These are phyloP conservation scores for Lemur catta DNA, from an alignment of 2,797 vertebrate species.

Conservation along the genomic window DNA sequence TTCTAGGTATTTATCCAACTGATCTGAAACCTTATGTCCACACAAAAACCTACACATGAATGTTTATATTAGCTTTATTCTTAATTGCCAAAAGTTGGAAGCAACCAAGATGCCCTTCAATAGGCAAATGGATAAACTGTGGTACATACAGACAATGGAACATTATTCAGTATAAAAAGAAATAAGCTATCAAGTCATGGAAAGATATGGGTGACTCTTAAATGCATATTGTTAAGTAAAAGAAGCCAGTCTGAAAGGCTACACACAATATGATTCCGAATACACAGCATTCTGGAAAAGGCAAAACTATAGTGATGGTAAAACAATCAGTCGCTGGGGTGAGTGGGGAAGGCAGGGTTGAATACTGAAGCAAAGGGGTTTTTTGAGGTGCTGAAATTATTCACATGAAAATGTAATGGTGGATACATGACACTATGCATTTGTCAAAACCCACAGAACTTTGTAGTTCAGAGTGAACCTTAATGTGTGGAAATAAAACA, in stretches of 20 bases:
- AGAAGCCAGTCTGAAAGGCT: background rate
- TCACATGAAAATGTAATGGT: accelerated
- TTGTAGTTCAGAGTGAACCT: background rate
- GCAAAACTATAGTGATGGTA: background rate
- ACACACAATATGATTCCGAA: accelerated
- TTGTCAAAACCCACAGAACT: background rate
- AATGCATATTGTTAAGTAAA: background rate
- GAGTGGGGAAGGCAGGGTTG: accelerated
- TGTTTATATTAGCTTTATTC: background rate
- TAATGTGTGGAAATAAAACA: background rate
- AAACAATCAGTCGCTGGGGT: too few species aligned
- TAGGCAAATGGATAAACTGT: background rate
- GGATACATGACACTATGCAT: accelerated
- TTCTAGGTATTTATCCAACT: too few species aligned
- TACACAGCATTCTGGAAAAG: background rate
- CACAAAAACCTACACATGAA: background rate
- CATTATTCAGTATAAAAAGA: background rate
- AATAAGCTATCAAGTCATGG: background rate
- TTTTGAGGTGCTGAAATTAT: background rate
- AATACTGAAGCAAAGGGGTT: background rate
- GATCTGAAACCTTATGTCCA: background rate
- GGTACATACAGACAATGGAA: background rate
- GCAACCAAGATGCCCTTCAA: background rate
- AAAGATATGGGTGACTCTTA: background rate
- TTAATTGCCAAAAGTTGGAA: background rate